These are phyloP conservation scores for Rhynchonema sp. DNA, from an alignment of 2,888 invertebrate species.

Conservation along the genomic window DNA sequence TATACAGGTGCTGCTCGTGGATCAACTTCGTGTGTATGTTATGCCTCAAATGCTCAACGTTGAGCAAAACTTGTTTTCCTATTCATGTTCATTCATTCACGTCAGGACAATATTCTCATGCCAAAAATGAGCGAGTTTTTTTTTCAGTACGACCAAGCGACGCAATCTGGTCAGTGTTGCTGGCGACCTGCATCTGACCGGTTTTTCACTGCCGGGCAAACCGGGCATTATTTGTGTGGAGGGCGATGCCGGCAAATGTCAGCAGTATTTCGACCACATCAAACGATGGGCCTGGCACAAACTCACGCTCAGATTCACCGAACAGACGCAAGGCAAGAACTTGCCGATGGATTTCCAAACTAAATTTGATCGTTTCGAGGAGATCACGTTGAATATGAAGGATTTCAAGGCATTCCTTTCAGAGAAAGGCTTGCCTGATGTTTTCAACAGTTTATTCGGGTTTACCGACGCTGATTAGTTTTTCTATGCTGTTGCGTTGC, in stretches of 20 bases:
- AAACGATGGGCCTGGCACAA: not conserved
- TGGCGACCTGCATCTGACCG: not conserved
- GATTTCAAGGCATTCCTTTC: not conserved
- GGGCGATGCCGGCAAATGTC: not conserved
- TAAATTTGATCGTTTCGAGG: not conserved
- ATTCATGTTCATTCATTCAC: too few species aligned
- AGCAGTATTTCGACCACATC: not conserved
- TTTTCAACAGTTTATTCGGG: not conserved
- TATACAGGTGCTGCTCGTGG: not conserved
- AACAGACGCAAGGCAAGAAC: not conserved
- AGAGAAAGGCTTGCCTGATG: not conserved
- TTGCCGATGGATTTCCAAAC: not conserved
- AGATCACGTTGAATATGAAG: not conserved
- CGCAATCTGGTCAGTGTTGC: not conserved
- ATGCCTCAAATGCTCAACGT: too few species aligned
- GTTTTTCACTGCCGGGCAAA: not conserved
- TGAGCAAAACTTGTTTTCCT: too few species aligned
- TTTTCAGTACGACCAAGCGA: not conserved
- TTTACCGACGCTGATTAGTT: not conserved
- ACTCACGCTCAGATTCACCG: not conserved
- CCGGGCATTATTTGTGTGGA: not conserved
- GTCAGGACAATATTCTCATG: not conserved
- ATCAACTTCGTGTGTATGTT: too few species aligned
- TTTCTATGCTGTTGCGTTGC: not conserved
- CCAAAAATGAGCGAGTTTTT: not conserved